Conservation (phyloP, 2,888 invertebrate species). For the Belgica antarctica region DNA sequence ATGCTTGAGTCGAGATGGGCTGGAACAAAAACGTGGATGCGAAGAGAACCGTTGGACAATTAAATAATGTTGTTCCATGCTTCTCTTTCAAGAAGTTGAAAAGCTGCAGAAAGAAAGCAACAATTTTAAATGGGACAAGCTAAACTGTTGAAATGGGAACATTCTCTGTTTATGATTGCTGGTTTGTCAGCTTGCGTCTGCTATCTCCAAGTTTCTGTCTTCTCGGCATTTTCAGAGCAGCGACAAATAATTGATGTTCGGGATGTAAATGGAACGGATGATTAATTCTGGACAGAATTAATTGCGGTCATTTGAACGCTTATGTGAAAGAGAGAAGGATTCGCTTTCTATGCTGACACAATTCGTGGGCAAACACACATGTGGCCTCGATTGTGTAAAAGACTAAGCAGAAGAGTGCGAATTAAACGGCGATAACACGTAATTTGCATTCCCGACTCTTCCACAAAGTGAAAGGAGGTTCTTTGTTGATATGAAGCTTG, state of each 20-base stretch:
- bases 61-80: slow-evolving; percentile 30
- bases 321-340: neutral
- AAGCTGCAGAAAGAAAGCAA: slow-evolving; percentile 18
- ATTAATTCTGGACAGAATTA: neutral
- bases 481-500: neutral
- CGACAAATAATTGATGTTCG: slow-evolving; percentile 38
- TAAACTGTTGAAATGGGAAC: slow-evolving; percentile 36
- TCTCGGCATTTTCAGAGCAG: slow-evolving; percentile 36
- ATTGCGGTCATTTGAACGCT: neutral
- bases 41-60: slow-evolving; percentile 41
- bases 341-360: slow-evolving; percentile 35
- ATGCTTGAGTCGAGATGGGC: neutral
- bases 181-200: slow-evolving; percentile 27
- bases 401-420: neutral
- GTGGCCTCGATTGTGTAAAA: neutral
- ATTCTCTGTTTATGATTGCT: slow-evolving; percentile 28
- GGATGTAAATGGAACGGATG: slow-evolving; percentile 43
- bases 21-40: slow-evolving; percentile 10
- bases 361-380: too few relatives aligned
- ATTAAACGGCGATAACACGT: neutral
- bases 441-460: neutral
- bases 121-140: slow-evolving; percentile 42
- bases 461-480: neutral
- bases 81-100: slow-evolving; percentile 12
- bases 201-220: neutral